phyloP scores from a whole-genome alignment of 2,888 invertebrate genomes.

The Microplitis deprimator region DNA sequence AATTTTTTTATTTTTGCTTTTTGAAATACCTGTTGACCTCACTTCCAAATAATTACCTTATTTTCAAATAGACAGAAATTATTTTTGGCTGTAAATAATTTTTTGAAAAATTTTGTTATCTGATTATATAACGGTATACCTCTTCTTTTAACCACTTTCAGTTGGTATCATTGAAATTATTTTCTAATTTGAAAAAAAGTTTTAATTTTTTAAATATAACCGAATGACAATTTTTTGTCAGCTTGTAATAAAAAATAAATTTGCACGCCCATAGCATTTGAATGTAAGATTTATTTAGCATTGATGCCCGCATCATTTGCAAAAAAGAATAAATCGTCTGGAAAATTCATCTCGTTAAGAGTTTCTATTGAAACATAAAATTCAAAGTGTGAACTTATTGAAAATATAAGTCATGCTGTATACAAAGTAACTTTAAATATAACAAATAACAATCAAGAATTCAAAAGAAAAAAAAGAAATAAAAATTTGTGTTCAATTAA shows the following conservation, averaged over 20 bases:
- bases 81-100: no score
- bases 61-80: no score
- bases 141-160: no score
- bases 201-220: no score
- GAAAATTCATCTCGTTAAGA: conserved; percentile 38
- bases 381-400: conserved; percentile 9
- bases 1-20: no score
- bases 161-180: no score
- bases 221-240: not conserved
- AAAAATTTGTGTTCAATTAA: not conserved
- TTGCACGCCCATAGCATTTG: conserved; percentile 21
- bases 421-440: not conserved
- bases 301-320: conserved; percentile 21
- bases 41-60: rapidly evolving
- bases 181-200: no score
- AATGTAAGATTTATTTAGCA: conserved; percentile 7
- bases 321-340: conserved; percentile 21
- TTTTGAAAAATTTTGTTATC: no score
- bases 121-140: no score
- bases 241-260: not conserved
- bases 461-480: not conserved
- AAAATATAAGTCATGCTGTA: not conserved
- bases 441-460: conserved; percentile 8
- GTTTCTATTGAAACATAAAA: conserved; percentile 28
- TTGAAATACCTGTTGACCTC: rapidly evolving